A percentile compares a stretch with the other conserved stretches of the same genome.
These are phyloP conservation scores for Rhamphomyia laevipes DNA, from an alignment of 2,888 invertebrate species.

Conservation along the genomic window DNA sequence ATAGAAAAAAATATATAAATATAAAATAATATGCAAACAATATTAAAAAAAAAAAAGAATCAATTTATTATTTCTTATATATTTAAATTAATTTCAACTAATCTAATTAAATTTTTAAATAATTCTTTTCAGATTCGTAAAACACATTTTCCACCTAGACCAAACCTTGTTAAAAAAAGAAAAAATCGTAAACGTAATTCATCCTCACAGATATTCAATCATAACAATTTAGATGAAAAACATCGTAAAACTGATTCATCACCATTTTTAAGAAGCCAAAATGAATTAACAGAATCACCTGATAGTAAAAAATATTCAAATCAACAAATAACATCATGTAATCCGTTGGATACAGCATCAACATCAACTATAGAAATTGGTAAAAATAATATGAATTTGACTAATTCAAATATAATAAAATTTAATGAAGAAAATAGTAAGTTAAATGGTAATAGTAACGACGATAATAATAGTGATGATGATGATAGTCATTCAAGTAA, in stretches of 20 bases:
- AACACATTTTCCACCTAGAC: constrained; percentile 55
- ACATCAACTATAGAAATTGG: constrained; percentile 3
- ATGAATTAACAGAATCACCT: too few species aligned
- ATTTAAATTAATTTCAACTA: not conserved
- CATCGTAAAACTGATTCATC: too few species aligned
- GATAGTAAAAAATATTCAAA: not conserved
- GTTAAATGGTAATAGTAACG: constrained; percentile 4
- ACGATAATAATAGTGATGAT: constrained; percentile 12
- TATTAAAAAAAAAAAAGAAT: too few species aligned
- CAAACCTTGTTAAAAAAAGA: constrained; percentile 37
- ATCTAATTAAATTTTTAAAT: too few species aligned
- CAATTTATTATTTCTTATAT: not conserved
- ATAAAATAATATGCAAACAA: too few species aligned
- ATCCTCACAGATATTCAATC: not conserved
- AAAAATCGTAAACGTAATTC: not conserved
- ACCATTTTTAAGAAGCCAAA: too few species aligned
- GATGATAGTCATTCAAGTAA: constrained; percentile 10
- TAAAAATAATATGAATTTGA: not conserved
- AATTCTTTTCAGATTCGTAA: constrained; percentile 44
- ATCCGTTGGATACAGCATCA: not conserved
- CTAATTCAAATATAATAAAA: constrained; percentile 2
- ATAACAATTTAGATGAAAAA: too few species aligned
- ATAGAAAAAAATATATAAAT: too few species aligned
- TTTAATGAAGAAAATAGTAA: not conserved
- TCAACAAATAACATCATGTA: not conserved